Conservation (phyloP, 2,113 vertebrate species). For the Cyphomyrus plagiostoma region DNA sequence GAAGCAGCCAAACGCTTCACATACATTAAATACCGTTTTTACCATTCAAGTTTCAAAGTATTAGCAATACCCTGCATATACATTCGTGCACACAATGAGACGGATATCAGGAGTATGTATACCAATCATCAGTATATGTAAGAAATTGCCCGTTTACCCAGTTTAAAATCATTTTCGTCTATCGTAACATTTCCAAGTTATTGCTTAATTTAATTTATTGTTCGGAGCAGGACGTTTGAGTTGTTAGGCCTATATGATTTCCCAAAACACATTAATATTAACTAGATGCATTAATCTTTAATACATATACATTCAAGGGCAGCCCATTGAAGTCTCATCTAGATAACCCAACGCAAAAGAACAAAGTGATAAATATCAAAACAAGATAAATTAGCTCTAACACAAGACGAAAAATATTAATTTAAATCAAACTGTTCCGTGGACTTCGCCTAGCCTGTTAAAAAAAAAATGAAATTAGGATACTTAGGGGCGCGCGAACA, state of each 20-base stretch:
- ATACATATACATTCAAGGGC: slow-evolving; percentile 31
- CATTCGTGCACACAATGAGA: neutral
- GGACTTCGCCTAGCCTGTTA: neutral
- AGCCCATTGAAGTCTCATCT: neutral
- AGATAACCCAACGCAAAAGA: neutral
- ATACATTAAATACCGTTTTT: neutral
- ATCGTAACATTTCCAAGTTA: neutral
- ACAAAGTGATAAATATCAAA: neutral
- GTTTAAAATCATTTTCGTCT: neutral
- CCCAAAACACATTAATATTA: neutral
- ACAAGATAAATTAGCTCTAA: slow-evolving; percentile 11
- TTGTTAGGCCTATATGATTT: neutral
- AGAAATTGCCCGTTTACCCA: neutral
- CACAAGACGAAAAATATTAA: slow-evolving; percentile 14
- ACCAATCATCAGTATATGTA: neutral
- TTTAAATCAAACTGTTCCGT: neutral
- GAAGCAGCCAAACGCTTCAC: neutral
- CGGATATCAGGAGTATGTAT: neutral
- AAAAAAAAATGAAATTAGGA: neutral
- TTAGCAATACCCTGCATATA: neutral
- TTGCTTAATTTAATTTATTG: neutral
- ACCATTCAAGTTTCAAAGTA: neutral
- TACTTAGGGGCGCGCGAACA: neutral
- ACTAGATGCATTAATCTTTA: slow-evolving; percentile 18
- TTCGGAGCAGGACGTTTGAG: neutral